A percentile compares a stretch with the other conserved stretches of the same genome.
Evolutionary conservation across 1,140 invertebrate species (phyloP).

Genomic region (Formica selysi): DNA sequence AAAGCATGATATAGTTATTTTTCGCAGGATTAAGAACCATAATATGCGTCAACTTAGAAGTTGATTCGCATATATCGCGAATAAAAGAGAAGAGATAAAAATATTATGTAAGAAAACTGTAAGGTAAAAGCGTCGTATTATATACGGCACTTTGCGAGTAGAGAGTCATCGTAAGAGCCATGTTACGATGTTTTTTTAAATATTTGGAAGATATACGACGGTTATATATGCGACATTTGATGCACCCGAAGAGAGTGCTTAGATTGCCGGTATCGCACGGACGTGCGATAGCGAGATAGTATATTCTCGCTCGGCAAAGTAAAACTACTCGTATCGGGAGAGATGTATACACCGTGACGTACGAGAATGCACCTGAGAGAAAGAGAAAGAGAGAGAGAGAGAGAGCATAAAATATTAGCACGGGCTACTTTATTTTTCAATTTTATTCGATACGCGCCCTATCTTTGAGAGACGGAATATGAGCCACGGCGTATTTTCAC

Average conservation of each 20-base stretch:
- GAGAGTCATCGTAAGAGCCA: neutral
- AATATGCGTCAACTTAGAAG: neutral
- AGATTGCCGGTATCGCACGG: neutral
- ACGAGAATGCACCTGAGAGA: constrained; percentile 13
- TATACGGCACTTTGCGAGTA: neutral
- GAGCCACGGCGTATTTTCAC: neutral
- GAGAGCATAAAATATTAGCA: constrained; percentile 53
- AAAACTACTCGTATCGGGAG: constrained; percentile 30
- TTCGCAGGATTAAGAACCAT: neutral
- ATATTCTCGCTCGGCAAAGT: constrained; percentile 28
- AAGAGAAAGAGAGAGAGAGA: too few relatives aligned
- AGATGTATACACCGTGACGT: neutral
- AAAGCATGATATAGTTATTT: neutral
- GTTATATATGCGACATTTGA: neutral
- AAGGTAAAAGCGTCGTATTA: neutral
- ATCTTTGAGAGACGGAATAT: constrained; percentile 19
- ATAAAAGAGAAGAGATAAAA: neutral
- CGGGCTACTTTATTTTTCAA: constrained; percentile 43
- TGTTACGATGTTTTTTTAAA: neutral
- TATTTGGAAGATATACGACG: constrained; percentile 14
- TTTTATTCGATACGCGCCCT: constrained; percentile 32
- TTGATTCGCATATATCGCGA: neutral
- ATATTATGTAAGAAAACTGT: neutral
- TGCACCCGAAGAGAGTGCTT: neutral
- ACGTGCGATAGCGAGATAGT: neutral